A percentile compares a stretch with the other conserved stretches of the same genome.
phyloP scores from a whole-genome alignment of 2,797 vertebrate species.

The Bufotes viridis region DNA sequence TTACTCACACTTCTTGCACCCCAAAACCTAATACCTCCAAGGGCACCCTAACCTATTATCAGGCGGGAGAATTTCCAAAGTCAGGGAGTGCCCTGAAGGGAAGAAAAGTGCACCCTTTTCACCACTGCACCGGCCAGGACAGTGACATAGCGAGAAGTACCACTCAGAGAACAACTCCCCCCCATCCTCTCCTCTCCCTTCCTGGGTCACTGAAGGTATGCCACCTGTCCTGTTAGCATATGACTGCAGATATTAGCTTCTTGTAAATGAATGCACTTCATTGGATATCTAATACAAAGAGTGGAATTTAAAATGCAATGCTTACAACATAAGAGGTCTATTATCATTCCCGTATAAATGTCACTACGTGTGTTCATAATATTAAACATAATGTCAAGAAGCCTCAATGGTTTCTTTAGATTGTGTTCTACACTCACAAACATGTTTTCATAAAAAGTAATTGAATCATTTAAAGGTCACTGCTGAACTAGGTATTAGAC shows the following conservation, averaged over 20 bases:
- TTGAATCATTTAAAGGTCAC: conserved; percentile 57
- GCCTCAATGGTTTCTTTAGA: conserved; percentile 30
- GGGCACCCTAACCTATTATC: too few relatives aligned
- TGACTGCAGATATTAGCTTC: conserved; percentile 17
- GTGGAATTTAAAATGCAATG: conserved; percentile 10
- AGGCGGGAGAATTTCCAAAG: too few relatives aligned
- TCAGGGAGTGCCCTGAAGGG: too few relatives aligned
- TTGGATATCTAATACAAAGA: neutral
- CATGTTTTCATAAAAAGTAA: conserved; percentile 31
- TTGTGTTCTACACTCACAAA: conserved; percentile 34
- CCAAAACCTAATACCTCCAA: too few relatives aligned
- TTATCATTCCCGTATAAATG: conserved; percentile 49
- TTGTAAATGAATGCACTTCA: neutral
- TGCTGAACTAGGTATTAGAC: conserved; percentile 14
- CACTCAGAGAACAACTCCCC: too few relatives aligned
- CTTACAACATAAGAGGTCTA: conserved; percentile 24
- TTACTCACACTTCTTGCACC: too few relatives aligned
- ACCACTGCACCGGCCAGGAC: too few relatives aligned
- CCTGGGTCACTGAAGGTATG: neutral
- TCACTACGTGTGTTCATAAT: conserved; percentile 58
- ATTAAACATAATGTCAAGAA: conserved; percentile 57
- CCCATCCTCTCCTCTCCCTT: too few relatives aligned
- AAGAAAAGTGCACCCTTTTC: too few relatives aligned
- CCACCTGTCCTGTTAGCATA: neutral
- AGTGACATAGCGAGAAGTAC: too few relatives aligned